phyloP scores from a whole-genome alignment of 2,888 invertebrate species.

The Synanthedon myopaeformis region DNA sequence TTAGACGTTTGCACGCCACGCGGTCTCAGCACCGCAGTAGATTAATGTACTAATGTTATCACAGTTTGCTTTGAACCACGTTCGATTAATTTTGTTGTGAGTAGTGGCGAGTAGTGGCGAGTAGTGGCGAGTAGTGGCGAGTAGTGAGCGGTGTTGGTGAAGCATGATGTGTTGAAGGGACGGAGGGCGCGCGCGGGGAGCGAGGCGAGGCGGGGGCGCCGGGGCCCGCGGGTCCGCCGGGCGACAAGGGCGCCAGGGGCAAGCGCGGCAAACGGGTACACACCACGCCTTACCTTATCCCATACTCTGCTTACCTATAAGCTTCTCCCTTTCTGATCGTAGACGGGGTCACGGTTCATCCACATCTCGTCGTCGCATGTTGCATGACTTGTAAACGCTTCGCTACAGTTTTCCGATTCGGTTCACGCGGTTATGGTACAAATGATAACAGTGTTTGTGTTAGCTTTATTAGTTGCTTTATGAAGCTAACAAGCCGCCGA shows the following conservation, averaged over 20 bases:
- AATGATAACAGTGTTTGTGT: slow-evolving; percentile 27
- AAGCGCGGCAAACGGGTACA: slow-evolving; percentile 94
- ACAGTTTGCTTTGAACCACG: neutral
- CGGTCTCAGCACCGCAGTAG: neutral
- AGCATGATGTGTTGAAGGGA: slow-evolving; percentile 48
- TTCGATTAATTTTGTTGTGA: too few relatives aligned
- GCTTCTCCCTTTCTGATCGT: neutral
- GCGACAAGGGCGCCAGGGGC: slow-evolving; percentile 91
- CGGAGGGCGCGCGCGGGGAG: slow-evolving; percentile 78
- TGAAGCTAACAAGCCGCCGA: neutral
- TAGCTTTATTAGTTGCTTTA: slow-evolving; percentile 4
- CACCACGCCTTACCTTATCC: slow-evolving; percentile 1
- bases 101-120: neutral
- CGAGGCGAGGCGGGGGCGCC: slow-evolving; percentile 83
- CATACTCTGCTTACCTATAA: neutral
- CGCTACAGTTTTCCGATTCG: neutral
- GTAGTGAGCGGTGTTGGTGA: neutral
- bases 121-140: neutral
- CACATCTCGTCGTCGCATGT: neutral
- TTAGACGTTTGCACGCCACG: neutral
- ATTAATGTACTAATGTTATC: neutral
- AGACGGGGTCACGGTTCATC: neutral
- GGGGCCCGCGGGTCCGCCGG: slow-evolving; percentile 81
- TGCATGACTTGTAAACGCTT: slow-evolving; percentile 8
- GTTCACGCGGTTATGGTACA: slow-evolving; percentile 30